These are phyloP conservation scores for Lanius collurio DNA, from an alignment of 2,113 vertebrate genomes.

Conservation along the genomic window DNA sequence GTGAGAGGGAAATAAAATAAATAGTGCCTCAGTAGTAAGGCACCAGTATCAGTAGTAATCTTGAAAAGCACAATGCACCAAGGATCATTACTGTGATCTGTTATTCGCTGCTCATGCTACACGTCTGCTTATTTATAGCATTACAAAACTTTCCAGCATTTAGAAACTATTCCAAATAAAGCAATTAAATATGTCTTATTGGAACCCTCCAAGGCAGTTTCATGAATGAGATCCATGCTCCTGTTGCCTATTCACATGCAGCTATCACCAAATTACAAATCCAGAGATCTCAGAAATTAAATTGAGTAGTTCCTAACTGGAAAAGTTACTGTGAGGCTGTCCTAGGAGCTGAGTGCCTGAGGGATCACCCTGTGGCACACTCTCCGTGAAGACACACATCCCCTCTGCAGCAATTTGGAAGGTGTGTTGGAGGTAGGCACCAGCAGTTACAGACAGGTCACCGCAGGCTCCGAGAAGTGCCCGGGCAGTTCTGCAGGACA, in stretches of 20 bases:
- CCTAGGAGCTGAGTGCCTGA: background rate
- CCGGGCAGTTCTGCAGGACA: background rate
- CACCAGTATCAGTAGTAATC: background rate
- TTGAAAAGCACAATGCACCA: background rate
- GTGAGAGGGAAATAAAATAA: background rate
- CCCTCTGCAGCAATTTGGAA: background rate
- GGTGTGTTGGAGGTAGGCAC: background rate
- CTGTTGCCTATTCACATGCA: background rate
- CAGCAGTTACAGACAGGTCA: background rate
- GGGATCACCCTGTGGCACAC: background rate
- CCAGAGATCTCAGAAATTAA: background rate
- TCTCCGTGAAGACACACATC: rapidly evolving
- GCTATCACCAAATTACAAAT: background rate
- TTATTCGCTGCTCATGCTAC: background rate
- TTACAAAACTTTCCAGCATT: background rate
- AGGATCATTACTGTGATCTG: background rate
- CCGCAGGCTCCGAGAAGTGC: rapidly evolving
- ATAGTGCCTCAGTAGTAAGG: background rate
- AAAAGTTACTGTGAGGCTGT: background rate
- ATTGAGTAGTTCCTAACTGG: background rate
- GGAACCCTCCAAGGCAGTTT: background rate
- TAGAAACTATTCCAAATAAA: background rate
- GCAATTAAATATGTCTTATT: background rate
- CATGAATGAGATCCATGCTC: background rate
- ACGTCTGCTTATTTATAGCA: background rate